Percentiles rank a stretch among this genome's conserved stretches.
Conservation (phyloP, 2,888 invertebrate species). For the Phyllotreta striolata region DNA sequence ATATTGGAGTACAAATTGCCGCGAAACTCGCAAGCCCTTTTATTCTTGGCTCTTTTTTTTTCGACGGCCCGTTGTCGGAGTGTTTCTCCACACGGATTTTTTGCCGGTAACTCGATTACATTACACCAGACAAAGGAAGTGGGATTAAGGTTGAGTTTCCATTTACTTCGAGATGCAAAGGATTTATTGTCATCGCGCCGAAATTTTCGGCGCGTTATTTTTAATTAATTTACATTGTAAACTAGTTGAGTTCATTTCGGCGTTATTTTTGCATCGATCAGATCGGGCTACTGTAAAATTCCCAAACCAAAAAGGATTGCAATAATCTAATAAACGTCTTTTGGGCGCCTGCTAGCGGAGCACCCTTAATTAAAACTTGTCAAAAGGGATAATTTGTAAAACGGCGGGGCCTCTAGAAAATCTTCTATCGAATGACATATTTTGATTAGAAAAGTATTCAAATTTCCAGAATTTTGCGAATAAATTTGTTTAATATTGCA, state of each 20-base stretch:
- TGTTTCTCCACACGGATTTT: conserved; percentile 18
- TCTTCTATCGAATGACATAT: conserved; percentile 17
- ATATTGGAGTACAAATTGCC: conserved; percentile 25
- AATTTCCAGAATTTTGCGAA: conserved; percentile 5
- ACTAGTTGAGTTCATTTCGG: no score
- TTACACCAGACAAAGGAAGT: conserved; percentile 13
- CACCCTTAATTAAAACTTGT: conserved; percentile 31
- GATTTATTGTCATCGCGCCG: not conserved
- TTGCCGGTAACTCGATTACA: conserved; percentile 5
- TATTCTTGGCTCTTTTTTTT: conserved; percentile 14
- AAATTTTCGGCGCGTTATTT: not conserved
- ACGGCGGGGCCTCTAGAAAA: conserved; percentile 17
- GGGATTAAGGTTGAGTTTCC: conserved; percentile 13
- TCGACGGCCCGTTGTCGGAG: not conserved
- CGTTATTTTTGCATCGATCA: conserved; percentile 8
- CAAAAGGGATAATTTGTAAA: conserved; percentile 32
- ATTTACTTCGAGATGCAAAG: conserved; percentile 8
- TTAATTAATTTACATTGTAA: not conserved
- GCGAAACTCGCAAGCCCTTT: conserved; percentile 14
- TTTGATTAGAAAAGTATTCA: conserved; percentile 16
- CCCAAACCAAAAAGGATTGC: conserved; percentile 15
- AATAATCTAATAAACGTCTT: conserved; percentile 29
- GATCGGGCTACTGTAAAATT: not conserved
- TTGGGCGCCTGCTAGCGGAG: conserved; percentile 22
- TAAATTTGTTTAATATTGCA: conserved; percentile 2